These are phyloP conservation scores for Mermis nigrescens DNA, from an alignment of 2,888 invertebrate genomes.

Conservation along the genomic window DNA sequence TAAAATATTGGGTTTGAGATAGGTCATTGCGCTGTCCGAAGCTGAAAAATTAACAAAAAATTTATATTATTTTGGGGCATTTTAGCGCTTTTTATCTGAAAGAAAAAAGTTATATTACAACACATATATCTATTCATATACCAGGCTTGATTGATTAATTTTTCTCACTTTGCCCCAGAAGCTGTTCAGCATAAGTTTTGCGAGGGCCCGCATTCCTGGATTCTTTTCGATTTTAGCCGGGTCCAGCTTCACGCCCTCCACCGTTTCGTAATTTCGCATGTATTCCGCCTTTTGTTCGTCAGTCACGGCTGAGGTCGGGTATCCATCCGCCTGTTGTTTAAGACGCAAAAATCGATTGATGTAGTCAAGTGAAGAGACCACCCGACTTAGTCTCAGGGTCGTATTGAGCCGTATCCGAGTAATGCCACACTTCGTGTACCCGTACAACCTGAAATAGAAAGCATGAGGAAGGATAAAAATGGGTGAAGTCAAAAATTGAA, in stretches of 20 bases:
- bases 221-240: conserved; percentile 16
- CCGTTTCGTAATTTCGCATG: conserved; percentile 15
- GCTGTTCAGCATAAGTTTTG: conserved; percentile 18
- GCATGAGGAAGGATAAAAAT: no score
- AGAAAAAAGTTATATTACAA: no score
- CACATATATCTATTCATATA: no score
- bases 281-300: conserved; percentile 18
- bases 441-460: neutral
- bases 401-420: neutral
- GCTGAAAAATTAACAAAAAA: neutral
- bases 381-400: neutral
- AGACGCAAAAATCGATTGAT: neutral
- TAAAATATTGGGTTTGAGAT: conserved; percentile 7
- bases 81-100: no score
- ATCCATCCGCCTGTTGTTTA: conserved; percentile 14
- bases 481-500: no score
- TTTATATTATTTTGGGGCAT: neutral
- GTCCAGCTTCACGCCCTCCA: conserved; percentile 19
- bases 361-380: neutral
- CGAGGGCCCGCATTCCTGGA: conserved; percentile 15
- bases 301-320: conserved; percentile 17
- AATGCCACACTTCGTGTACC: neutral
- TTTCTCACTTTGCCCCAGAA: conserved; percentile 19
- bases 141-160: neutral
- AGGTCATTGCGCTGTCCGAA: conserved; percentile 15